Conservation (phyloP, 2,797 vertebrate species). For the Lepus oiostolus region DNA sequence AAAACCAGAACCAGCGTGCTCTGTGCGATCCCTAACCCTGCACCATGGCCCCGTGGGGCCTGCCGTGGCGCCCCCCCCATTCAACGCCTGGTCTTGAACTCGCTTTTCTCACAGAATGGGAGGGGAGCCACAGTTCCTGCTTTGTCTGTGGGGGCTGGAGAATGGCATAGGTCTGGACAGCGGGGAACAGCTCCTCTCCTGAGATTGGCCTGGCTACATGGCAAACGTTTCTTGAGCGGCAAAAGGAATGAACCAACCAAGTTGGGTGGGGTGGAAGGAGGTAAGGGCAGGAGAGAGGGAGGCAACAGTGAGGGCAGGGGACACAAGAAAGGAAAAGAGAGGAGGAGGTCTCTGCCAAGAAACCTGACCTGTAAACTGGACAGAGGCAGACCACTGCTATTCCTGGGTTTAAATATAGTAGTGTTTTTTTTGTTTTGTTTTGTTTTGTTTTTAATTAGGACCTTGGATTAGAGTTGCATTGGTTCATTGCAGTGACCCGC, state of each 20-base stretch:
- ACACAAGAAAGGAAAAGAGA: fast-evolving
- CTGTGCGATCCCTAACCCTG: constrained; percentile 86
- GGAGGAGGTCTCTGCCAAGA: not conserved
- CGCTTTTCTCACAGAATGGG: constrained; percentile 85
- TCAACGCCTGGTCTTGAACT: constrained; percentile 83
- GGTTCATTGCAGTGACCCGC: not conserved
- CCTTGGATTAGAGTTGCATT: not conserved
- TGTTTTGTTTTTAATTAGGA: constrained; percentile 21
- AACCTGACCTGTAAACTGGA: not conserved
- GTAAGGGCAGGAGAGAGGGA: fast-evolving
- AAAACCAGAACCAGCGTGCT: constrained; percentile 86
- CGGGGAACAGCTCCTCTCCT: constrained; percentile 76
- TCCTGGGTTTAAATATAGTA: not conserved
- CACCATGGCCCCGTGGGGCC: constrained; percentile 84
- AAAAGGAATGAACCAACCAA: not conserved
- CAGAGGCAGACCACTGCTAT: not conserved
- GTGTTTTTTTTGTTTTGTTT: too few species aligned
- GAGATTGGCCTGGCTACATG: not conserved
- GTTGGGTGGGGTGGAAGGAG: too few species aligned
- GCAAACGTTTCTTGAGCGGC: not conserved
- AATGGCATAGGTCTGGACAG: constrained; percentile 79
- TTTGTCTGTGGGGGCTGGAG: constrained; percentile 81
- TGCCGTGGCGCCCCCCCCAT: constrained; percentile 82
- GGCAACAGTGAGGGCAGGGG: not conserved
- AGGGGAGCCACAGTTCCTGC: constrained; percentile 85